Evolutionary conservation across 2,113 vertebrate species (phyloP), one percentile per base, ranked within the genome.

Genomic region (Dascyllus trimaculatus): DNA sequence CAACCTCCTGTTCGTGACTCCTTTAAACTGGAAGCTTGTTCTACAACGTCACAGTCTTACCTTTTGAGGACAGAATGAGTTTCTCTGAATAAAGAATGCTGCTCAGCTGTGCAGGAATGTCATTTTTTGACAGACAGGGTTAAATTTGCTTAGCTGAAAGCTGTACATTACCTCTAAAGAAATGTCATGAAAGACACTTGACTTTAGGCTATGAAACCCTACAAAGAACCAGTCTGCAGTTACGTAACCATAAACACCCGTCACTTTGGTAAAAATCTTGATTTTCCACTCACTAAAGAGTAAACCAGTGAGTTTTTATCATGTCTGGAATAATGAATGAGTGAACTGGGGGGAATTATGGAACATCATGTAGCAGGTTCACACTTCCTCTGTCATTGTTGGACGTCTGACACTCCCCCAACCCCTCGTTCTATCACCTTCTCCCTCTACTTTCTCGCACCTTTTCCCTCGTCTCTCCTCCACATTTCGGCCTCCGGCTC

Each of bases 311-410:
- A 2, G 18, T 57, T 14, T 0, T 25, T 56, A 24, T 71, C 17
- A 11, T 29, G 6, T 15, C 32, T 19, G 21, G 22, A 65, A 35
- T n/a, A 18, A 11, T 57, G 18, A 67, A 26, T 26, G 15, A 53
- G 25, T 61, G 53, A 46, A 32, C 4, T n/a, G n/a, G 2, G 46
- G 22, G 22, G 32, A 72, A 22, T 14, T 45, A 11, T 29, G 19
- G 25, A 26, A 59, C 19, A 26, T 4, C 15, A n/a, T 4, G 4
- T 8, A 22, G 59, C 32, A 78, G 48, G 24, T 71, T 82, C 46
- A 63, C 72, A 72, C 72, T 26, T 79, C 51, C 35, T 21, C 35
- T 48, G 68, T 70, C 64, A 19, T 62, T 65, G 48, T 56, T 80
- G 64, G 54, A 45, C 19, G 25, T 72, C 69, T 84, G 65, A 71